These are phyloP conservation scores for Margaritifera margaritifera DNA, from an alignment of 2,888 invertebrate genomes.

Conservation along the genomic window DNA sequence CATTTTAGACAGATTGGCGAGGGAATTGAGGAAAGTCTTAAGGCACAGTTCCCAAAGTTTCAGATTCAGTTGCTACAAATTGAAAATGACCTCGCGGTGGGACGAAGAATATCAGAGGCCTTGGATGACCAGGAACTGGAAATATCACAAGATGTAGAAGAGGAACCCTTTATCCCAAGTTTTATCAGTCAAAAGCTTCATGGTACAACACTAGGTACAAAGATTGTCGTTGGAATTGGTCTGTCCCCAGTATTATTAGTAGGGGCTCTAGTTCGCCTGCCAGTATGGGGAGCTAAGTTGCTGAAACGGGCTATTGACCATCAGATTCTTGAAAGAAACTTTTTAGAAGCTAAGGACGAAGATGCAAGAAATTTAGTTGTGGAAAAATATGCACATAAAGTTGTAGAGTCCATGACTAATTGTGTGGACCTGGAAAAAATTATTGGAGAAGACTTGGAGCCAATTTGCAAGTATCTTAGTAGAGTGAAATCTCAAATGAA, in stretches of 20 bases:
- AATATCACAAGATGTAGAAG: constrained; percentile 21
- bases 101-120: constrained; percentile 8
- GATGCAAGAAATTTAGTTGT: constrained; percentile 28
- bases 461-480: constrained; percentile 30
- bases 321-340: constrained; percentile 29
- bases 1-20: constrained; percentile 40
- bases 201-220: constrained; percentile 34
- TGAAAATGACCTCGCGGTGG: constrained; percentile 37
- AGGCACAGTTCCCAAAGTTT: constrained; percentile 48
- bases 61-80: constrained; percentile 40
- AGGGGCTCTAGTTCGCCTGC: constrained; percentile 43
- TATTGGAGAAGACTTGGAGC: constrained; percentile 35
- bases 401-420: constrained; percentile 31
- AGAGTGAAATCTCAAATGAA: constrained; percentile 33
- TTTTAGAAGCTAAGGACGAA: constrained; percentile 24
- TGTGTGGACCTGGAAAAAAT: constrained; percentile 30
- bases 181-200: constrained; percentile 29
- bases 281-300: constrained; percentile 43
- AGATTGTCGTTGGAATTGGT: constrained; percentile 46
- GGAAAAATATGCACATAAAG: constrained; percentile 37
- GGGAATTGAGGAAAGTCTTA: constrained; percentile 34
- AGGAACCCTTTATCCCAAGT: constrained; percentile 32
- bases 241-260: constrained; percentile 51
- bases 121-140: not conserved
- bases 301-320: constrained; percentile 36